These are phyloP conservation scores for Erannis defoliaria DNA, from an alignment of 2,888 invertebrate genomes.

Conservation along the genomic window DNA sequence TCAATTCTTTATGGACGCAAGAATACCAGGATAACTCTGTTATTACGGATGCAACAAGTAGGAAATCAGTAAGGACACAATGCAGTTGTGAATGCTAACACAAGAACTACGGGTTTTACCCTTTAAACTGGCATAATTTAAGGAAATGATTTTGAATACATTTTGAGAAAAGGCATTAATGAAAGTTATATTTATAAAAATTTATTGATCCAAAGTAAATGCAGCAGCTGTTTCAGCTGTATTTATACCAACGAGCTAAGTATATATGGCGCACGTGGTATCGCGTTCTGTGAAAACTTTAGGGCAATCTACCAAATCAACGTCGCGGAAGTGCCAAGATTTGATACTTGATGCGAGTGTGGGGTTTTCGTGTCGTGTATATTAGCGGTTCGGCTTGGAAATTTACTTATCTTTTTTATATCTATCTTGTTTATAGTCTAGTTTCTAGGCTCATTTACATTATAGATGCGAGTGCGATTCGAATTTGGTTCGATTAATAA, in stretches of 20 bases:
- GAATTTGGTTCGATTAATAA: no score
- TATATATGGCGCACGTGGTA: constrained; percentile 26
- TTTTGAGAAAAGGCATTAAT: not conserved
- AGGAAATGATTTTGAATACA: not conserved
- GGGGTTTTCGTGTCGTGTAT: constrained; percentile 17
- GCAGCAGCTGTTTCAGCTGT: not conserved
- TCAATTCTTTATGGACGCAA: not conserved
- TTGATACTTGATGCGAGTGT: constrained; percentile 40
- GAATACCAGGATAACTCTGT: constrained; percentile 5
- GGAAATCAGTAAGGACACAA: constrained; percentile 2
- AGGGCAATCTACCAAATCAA: constrained; percentile 75
- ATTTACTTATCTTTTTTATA: constrained; percentile 7
- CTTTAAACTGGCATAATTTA: not conserved
- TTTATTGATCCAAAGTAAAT: not conserved
- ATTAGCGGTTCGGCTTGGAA: constrained; percentile 26
- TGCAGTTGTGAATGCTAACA: constrained; percentile 7
- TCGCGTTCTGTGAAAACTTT: constrained; percentile 52
- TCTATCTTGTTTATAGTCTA: not conserved
- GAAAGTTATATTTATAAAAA: not conserved
- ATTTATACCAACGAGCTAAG: constrained; percentile 27
- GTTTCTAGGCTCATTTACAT: not conserved
- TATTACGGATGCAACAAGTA: constrained; percentile 4
- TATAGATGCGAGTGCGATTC: not conserved
- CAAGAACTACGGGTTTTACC: not conserved
- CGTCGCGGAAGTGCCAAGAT: constrained; percentile 70